Evolutionary conservation across 2,797 vertebrate species (phyloP).

Genomic region (Characodon lateralis): DNA sequence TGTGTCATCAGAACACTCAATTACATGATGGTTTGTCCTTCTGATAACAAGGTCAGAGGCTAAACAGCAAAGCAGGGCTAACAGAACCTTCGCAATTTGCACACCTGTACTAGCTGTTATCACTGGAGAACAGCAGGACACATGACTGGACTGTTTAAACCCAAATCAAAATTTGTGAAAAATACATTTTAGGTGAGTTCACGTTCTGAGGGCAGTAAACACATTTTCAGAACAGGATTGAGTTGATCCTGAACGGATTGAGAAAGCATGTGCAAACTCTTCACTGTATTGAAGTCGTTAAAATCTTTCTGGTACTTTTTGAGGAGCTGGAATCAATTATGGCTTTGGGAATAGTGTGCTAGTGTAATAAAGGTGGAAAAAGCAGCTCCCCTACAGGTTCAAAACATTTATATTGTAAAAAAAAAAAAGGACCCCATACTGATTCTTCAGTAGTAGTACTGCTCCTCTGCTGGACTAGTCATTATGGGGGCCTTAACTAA

Average conservation of each 20-base stretch:
- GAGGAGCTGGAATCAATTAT: background rate
- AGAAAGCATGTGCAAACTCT: background rate
- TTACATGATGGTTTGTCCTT: background rate
- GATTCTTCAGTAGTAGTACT: background rate
- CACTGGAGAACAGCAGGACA: background rate
- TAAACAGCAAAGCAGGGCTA: background rate
- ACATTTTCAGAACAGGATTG: background rate
- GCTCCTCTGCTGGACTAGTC: background rate
- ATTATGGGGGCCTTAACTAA: background rate
- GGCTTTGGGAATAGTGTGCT: background rate
- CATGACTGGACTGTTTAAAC: background rate
- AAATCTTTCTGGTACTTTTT: background rate
- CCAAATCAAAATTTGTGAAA: background rate
- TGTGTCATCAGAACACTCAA: too few species aligned
- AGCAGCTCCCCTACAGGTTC: background rate
- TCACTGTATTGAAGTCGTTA: background rate
- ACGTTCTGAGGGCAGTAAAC: background rate
- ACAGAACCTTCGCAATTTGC: background rate
- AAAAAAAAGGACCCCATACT: background rate
- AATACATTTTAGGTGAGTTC: background rate
- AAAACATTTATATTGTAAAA: background rate
- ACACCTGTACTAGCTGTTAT: background rate
- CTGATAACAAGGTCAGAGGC: background rate
- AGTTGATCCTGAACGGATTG: background rate
- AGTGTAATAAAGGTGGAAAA: background rate